These are phyloP conservation scores for Calliopsis andreniformis DNA, from an alignment of 1,140 invertebrate species.

Conservation along the genomic window DNA sequence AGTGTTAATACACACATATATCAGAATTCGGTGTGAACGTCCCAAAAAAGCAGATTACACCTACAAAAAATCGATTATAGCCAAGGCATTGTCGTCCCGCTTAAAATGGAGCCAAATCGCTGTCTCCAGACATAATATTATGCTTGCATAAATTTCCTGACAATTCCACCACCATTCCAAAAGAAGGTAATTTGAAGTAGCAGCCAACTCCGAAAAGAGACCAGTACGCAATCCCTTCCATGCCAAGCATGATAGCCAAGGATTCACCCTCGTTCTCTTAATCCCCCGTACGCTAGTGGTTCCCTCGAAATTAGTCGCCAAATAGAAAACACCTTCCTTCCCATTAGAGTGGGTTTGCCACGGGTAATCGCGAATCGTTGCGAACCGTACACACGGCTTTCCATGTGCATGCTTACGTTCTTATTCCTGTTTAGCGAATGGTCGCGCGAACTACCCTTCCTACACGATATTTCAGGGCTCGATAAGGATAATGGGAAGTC, in stretches of 20 bases:
- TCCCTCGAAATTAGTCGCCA: constrained; percentile 16
- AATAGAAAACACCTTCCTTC: constrained; percentile 12
- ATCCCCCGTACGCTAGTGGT: background rate
- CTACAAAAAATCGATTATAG: too few relatives aligned
- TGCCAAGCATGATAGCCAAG: background rate
- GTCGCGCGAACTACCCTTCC: background rate
- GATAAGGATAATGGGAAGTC: constrained; percentile 48
- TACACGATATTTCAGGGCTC: constrained; percentile 45
- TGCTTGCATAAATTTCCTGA: too few relatives aligned
- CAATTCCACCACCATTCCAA: too few relatives aligned
- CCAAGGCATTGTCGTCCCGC: too few relatives aligned
- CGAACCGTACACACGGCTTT: background rate
- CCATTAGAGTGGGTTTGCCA: background rate
- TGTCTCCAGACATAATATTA: too few relatives aligned
- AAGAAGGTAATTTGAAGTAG: too few relatives aligned
- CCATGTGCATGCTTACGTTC: background rate
- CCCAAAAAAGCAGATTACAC: too few relatives aligned
- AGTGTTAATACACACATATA: too few relatives aligned
- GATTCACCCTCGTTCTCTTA: background rate
- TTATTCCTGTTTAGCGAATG: constrained; percentile 31
- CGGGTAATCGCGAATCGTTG: constrained; percentile 17
- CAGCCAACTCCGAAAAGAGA: background rate
- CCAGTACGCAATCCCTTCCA: background rate
- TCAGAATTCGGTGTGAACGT: too few relatives aligned
- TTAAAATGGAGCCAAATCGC: too few relatives aligned